Evolutionary conservation across 1,140 invertebrate species (phyloP), one percentile per base, ranked within the genome.

Genomic region (Drosophila triauraria): DNA sequence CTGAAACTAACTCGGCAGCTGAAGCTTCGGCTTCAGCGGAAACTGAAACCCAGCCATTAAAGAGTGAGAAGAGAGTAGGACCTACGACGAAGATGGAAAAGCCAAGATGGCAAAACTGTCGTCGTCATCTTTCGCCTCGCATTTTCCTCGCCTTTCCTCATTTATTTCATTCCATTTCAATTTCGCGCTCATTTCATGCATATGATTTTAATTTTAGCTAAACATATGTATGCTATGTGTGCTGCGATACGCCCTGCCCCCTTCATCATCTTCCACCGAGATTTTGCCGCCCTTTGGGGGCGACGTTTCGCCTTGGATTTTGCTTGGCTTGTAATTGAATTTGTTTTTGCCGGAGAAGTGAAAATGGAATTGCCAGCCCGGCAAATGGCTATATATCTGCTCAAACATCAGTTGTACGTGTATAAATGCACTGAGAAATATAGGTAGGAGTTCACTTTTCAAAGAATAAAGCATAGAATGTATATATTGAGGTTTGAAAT

Each of bases 111-210:
- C 27, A 42, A 69, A 42, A 42, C 51, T 63, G 59, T 38, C 62
- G 59, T n/a, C 47, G 32, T 46, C 47, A 51, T 35, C 20, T 15
- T 38, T 40, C 23, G 5, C 3, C 12, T 9, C 32, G 27, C 27
- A 20, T 20, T 32, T 32, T 32, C 17, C 51, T 23, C 12, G 32
- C 43, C 10, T 25, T 50, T 35, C 51, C 64, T 77, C 70, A 75
- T 75, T 80, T 81, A 88, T 88, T 90, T 90, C 78, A 85, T 88
- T 90, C 71, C 85, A 85, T 90, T 88, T 82, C 85, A 85, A 88
- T 88, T 88, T 90, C 75, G 85, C 78, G 81, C 85, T 88, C 81
- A 88, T 88, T 88, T 88, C 85, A 88, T 90, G 85, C 85, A 88
- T 88, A 88, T 88, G 86, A 88, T 88, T 90, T 88, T 88, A 90